These are phyloP conservation scores for Trachemys scripta DNA, from an alignment of 2,113 vertebrate genomes.

Conservation along the genomic window DNA sequence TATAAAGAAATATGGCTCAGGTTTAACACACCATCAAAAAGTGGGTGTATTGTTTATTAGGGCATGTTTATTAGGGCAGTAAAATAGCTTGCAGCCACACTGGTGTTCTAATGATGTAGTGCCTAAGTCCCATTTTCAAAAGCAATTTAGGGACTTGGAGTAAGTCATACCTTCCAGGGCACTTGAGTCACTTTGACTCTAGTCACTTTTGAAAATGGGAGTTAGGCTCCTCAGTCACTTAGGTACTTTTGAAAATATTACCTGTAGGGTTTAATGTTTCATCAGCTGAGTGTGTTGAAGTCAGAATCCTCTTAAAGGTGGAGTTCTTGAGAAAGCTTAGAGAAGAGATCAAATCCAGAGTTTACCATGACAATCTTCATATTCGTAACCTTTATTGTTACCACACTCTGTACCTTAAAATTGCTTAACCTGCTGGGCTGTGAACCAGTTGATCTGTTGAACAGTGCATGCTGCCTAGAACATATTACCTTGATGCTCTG, in stretches of 20 bases:
- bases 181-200: neutral
- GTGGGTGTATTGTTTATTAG: neutral
- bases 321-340: neutral
- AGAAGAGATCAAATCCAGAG: neutral
- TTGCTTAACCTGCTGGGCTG: neutral
- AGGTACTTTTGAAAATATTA: neutral
- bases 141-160: neutral
- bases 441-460: too few relatives aligned
- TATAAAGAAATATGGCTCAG: neutral
- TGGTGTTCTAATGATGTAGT: neutral
- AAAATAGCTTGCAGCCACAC: neutral
- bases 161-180: neutral
- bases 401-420: neutral
- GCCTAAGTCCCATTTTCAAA: neutral
- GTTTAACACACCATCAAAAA: neutral
- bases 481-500: fast-evolving
- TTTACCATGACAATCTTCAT: neutral
- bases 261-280: fast-evolving
- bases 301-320: neutral
- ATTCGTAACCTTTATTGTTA: neutral
- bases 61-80: neutral
- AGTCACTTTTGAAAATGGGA: neutral
- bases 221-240: neutral
- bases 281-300: neutral
- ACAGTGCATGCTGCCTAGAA: neutral